Evolutionary conservation across 2,113 vertebrate genomes (phyloP).

Genomic region (Alexandromys fortis): DNA sequence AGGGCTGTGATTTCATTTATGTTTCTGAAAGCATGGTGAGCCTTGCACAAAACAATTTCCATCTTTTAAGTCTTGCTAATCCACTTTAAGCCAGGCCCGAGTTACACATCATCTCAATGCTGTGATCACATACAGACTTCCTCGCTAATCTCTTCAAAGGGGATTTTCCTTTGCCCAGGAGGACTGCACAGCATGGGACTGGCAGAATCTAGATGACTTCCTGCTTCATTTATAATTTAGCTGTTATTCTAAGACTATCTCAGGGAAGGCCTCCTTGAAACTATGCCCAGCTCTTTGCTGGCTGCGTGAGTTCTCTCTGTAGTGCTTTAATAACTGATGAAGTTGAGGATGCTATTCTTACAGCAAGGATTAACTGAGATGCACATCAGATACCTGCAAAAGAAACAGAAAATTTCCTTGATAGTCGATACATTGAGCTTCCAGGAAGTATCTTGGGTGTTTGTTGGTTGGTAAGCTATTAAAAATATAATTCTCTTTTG

Average conservation of each 20-base stretch:
- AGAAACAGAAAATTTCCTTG: background rate
- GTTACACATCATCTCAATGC: slow-evolving; percentile 19
- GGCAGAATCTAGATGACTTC: background rate
- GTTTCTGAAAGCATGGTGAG: slow-evolving; percentile 22
- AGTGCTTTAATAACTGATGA: slow-evolving; percentile 28
- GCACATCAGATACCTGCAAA: background rate
- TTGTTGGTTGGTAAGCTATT: background rate
- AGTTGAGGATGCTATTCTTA: background rate
- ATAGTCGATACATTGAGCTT: background rate
- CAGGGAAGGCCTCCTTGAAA: background rate
- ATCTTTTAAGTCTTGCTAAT: slow-evolving; percentile 65
- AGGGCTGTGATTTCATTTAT: slow-evolving; percentile 50
- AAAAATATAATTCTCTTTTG: background rate
- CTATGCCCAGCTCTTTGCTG: background rate
- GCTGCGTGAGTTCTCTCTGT: background rate
- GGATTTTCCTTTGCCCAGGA: slow-evolving; percentile 43
- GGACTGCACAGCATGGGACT: background rate
- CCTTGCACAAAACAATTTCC: slow-evolving; percentile 50
- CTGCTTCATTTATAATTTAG: slow-evolving; percentile 35
- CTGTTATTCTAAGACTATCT: background rate
- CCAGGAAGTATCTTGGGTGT: background rate
- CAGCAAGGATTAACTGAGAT: background rate
- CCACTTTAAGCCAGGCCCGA: slow-evolving; percentile 51
- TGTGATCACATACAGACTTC: slow-evolving; percentile 48
- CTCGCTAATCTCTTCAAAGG: slow-evolving; percentile 55